phyloP scores from a whole-genome alignment of 2,113 vertebrate species.

The Pteropus alecto region DNA sequence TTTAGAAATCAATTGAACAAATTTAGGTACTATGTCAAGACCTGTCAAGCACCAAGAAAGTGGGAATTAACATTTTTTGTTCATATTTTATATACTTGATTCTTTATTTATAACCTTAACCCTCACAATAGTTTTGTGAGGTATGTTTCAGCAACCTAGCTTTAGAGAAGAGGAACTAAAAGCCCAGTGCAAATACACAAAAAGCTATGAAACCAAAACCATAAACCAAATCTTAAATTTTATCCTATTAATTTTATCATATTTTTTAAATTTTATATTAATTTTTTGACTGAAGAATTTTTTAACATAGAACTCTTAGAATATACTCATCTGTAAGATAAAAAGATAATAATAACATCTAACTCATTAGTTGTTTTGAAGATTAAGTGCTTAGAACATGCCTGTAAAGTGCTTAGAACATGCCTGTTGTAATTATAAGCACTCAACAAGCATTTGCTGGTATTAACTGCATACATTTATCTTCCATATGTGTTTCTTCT shows the following conservation, averaged over 20 bases:
- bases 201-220: not conserved
- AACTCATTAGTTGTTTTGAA: not conserved
- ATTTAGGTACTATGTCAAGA: not conserved
- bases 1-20: not conserved
- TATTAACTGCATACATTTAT: not conserved
- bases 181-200: not conserved
- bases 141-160: not conserved
- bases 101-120: not conserved
- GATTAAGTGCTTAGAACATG: not conserved
- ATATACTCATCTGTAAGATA: not conserved
- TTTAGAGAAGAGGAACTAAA: not conserved
- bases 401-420: not conserved
- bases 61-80: not conserved
- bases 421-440: not conserved
- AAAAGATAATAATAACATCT: not conserved
- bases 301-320: not conserved
- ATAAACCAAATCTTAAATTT: not conserved
- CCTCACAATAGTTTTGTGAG: not conserved
- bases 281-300: not conserved
- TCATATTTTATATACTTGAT: not conserved
- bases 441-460: not conserved
- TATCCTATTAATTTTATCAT: not conserved
- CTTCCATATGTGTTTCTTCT: not conserved
- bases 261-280: not conserved
- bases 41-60: not conserved